Evolutionary conservation across 2,113 vertebrate genomes (phyloP).

Genomic region (Monopterus albus): DNA sequence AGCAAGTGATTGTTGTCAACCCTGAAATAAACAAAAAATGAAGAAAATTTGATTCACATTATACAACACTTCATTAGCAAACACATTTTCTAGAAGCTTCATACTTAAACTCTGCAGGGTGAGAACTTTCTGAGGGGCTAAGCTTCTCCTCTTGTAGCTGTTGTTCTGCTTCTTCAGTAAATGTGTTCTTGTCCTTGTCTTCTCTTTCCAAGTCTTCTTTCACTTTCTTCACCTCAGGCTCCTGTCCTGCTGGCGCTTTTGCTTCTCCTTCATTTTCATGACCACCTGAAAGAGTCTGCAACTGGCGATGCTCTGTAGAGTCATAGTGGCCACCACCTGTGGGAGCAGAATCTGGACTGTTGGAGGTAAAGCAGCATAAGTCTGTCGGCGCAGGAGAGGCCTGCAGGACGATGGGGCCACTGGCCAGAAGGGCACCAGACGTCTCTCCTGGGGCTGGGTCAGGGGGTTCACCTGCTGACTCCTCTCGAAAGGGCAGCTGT

Average conservation of each 20-base stretch:
- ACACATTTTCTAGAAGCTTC: conserved; percentile 16
- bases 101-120: conserved; percentile 95
- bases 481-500: conserved; percentile 92
- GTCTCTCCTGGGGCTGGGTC: conserved; percentile 75
- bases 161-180: conserved; percentile 25
- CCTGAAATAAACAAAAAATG: conserved; percentile 74
- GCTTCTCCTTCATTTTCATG: conserved; percentile 83
- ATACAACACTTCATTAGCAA: neutral
- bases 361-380: conserved; percentile 92
- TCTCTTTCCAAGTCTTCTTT: conserved; percentile 34
- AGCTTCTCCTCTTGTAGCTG: conserved; percentile 78
- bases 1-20: conserved; percentile 99
- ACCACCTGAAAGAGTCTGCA: conserved; percentile 90
- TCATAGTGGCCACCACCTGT: conserved; percentile 94
- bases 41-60: conserved; percentile 20
- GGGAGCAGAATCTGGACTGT: conserved; percentile 91
- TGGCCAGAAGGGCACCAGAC: conserved; percentile 67
- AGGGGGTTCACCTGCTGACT: conserved; percentile 84
- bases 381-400: conserved; percentile 86
- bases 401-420: conserved; percentile 60
- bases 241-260: conserved; percentile 67
- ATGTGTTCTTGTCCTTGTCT: conserved; percentile 51
- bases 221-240: conserved; percentile 47
- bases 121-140: conserved; percentile 85
- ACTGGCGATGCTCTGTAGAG: conserved; percentile 91